Base-by-base conservation (phyloP, 2,797 vertebrate genomes). In the Urocyon cinereoargenteus region DNA sequence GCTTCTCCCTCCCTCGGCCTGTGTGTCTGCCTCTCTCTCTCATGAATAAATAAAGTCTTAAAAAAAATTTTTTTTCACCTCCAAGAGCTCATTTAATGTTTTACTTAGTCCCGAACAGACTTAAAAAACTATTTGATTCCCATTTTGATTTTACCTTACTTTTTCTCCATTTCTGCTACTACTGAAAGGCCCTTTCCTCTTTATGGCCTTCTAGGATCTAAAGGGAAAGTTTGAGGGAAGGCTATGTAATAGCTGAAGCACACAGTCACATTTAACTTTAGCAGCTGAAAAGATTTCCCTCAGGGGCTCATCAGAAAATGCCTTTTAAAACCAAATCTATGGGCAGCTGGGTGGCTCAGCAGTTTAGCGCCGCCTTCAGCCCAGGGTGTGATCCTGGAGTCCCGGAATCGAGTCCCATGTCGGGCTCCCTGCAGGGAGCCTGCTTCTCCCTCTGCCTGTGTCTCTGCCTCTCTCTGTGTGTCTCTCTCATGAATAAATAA, bases 71-170 rank as follows among this genome's bases (percentile, higher is more conserved):
- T 6, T n/a, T 92, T 93, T 91, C 90, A 59, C n/a, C 40, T 94
- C 55, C 24, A 95, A 91, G 40, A 93, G 28, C 16, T 77, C 61
- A 62, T 2, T 57, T 93, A 49, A 83, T 19, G 11, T 77, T 79
- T 86, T 68, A n/a, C 86, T 94, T 92, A 94, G 51, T 61, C 49
- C 16, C 55, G 62, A 88, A 82, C 15, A 55, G 8, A 40, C 40
- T 40, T 40, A 40, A 40, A 40, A 95, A 31, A 70, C 79, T 51
- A 55, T 87, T 90, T 90, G 49, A 95, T 57, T 78, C 55, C 55
- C 85, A 28, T 73, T 97, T 92, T 95, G 91, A 51, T 96, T 92
- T 94, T 70, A 93, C 28, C 9, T 91, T 45, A 61, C 83, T 89
- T 91, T 90, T 68, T 89, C 59, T 82, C 53, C 31, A 97, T 51